Evolutionary conservation across 64 coral and sea anemone genomes (phyloP), one percentile per base, ranked within the genome.

Genomic region (Montipora sp.): DNA sequence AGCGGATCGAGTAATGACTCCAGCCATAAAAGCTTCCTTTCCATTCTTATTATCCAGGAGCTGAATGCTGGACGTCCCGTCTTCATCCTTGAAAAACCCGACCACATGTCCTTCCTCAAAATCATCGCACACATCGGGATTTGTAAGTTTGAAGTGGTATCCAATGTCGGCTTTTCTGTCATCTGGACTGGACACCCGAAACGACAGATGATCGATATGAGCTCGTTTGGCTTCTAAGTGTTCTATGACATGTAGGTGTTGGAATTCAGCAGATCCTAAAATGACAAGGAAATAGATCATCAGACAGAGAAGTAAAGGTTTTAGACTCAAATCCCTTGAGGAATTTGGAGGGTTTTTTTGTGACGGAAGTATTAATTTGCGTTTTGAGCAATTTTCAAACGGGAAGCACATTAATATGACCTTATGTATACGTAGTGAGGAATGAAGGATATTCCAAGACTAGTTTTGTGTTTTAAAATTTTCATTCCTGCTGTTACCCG

Each of bases 81-180:
- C 71, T n/a, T 90, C 78, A 59, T 88, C 92, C 23, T 95, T 89
- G 74, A 94, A 95, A 55, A 98, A 98, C 7, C 92, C 97, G 8
- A 98, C 94, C 15, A 98, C 92, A 43, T 98, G 91, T 12, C 97
- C 97, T 78, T 98, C 97, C 22, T 94, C 71, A 53, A 93, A 90
- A 4, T 96, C 73, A 7, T 93, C 81, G 18, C 51, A 77, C 21
- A 89, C 22, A 55, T 92, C 14, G 5, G 78, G 80, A 59, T 94
- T 86, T 45, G 86, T 96, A 0, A 98, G 61, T 75, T 89, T 87
- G 7, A 98, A 90, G 84, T 96, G 94, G 55, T 98, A 98, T 16
- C 93, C 97, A 50, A 98, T 98, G 65, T 98, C 97, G 47, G 94
- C 97, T 19, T 95, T 93, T 14, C 59, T 75, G 8, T 59, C 78